Evolutionary conservation across 2,113 vertebrate species (phyloP).

Genomic region (Xenus cinereus): DNA sequence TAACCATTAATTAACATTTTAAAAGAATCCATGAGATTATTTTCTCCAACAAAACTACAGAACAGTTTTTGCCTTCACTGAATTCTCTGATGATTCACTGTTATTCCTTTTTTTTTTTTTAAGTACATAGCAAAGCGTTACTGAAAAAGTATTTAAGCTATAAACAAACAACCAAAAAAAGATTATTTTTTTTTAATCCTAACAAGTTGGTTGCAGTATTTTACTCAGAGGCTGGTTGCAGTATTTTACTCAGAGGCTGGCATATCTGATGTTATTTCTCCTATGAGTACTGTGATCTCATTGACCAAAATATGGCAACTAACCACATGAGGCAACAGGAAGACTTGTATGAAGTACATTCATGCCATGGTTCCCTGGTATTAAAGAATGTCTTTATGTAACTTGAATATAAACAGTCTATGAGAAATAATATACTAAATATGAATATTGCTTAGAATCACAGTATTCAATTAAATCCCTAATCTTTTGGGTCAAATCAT

Average conservation of each 20-base stretch:
- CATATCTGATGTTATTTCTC: not conserved
- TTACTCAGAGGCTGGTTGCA: not conserved
- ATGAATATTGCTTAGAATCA: not conserved
- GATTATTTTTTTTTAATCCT: not conserved
- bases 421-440: not conserved
- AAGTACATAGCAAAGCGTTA: not conserved
- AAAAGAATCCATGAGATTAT: not conserved
- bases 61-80: not conserved
- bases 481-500: not conserved
- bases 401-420: not conserved
- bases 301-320: not conserved
- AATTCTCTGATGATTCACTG: not conserved
- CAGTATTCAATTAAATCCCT: not conserved
- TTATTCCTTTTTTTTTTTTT: not conserved
- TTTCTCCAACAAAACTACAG: not conserved
- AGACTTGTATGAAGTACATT: not conserved
- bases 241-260: not conserved
- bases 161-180: not conserved
- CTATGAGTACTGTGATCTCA: not conserved
- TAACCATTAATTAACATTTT: not conserved
- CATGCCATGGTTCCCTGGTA: not conserved
- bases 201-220: not conserved
- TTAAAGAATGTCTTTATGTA: not conserved
- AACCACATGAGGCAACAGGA: not conserved
- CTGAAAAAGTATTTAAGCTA: not conserved